Percentiles rank a stretch among this genome's conserved stretches.
phyloP scores from a whole-genome alignment of 1,140 invertebrate species.

The Drosophila nikananu region DNA sequence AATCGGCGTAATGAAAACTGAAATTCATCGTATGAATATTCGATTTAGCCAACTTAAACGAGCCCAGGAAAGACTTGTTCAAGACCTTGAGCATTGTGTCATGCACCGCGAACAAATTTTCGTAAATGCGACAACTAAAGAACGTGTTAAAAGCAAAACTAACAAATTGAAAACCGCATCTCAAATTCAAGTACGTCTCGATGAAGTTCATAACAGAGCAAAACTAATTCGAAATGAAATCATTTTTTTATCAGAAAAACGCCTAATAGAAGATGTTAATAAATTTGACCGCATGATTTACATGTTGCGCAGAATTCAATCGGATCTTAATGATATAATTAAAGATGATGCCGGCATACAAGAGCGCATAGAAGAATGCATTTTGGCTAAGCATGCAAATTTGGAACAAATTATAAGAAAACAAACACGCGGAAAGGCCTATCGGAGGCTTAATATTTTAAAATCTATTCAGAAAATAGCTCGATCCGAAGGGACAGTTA shows the following conservation, averaged over 20 bases:
- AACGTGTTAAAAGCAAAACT: slow-evolving; percentile 85
- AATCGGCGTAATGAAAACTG: slow-evolving; percentile 90
- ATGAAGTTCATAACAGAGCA: slow-evolving; percentile 87
- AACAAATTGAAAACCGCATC: slow-evolving; percentile 68
- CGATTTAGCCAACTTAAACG: slow-evolving; percentile 89
- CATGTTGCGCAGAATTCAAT: slow-evolving; percentile 58
- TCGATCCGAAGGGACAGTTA: slow-evolving; percentile 85
- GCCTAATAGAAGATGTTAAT: slow-evolving; percentile 53
- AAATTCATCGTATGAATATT: slow-evolving; percentile 94
- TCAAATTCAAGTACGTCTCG: slow-evolving; percentile 84
- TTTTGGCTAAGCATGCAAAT: slow-evolving; percentile 86
- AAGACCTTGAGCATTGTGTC: slow-evolving; percentile 91
- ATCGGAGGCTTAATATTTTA: slow-evolving; percentile 86
- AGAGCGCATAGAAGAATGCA: slow-evolving; percentile 73
- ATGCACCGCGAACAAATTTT: slow-evolving; percentile 89
- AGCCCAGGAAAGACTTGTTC: slow-evolving; percentile 90
- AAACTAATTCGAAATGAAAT: slow-evolving; percentile 86
- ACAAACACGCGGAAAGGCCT: slow-evolving; percentile 87
- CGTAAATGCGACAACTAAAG: slow-evolving; percentile 87
- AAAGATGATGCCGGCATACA: slow-evolving; percentile 85
- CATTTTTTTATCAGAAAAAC: slow-evolving; percentile 54
- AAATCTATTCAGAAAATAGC: slow-evolving; percentile 65
- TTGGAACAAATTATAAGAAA: slow-evolving; percentile 88
- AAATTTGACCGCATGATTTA: slow-evolving; percentile 73
- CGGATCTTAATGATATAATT: slow-evolving; percentile 86